Base-by-base conservation (phyloP, 2,113 vertebrate species). In the Hemibagrus wyckioides region DNA sequence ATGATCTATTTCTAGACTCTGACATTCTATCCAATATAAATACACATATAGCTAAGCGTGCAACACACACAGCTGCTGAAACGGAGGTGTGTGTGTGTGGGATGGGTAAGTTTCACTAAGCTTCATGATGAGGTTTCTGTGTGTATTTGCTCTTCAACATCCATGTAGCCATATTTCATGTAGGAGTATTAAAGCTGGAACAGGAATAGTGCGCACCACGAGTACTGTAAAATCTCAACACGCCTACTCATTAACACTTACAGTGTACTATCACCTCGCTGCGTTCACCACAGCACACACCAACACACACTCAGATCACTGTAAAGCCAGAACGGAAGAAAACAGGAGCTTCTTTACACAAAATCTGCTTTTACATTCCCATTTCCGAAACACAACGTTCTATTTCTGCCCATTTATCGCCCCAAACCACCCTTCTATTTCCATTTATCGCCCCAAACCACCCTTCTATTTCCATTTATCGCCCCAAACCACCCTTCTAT, bases 191-290 rank as follows among this genome's bases (percentile, higher is more conserved):
- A 88, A 92, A 93, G 90, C 89, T 92, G 91, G 83, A 92, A 92
- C 91, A 91, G 89, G 89, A 91, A 92, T 90, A 90, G 89, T 83
- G 92, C 90, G 90, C 71, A 90, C 88, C 92, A 87, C 28, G 56
- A 92, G 92, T 75, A 91, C 90, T 93, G 90, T 91, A 92, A 93
- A 92, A 91, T 83, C 89, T 88, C 91, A 91, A 69, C 92, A 88
- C 94, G 90, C 92, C 93, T 92, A 93, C 94, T 92, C 92, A 91
- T 91, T 82, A 89, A 56, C 82, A 92, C 91, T 88, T 85, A 88
- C 73, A 91, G 90, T 92, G 90, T 89, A 73, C 88, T 85, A 93
- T 92, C 89, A 94, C 92, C 92, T 93, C 93, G 28, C 86, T 83
- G 89, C 90, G 87, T 92, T 89, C 91, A 92, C 73, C 91, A 85